Conservation (phyloP, 2,797 vertebrate genomes). For the Salarias fasciatus region DNA sequence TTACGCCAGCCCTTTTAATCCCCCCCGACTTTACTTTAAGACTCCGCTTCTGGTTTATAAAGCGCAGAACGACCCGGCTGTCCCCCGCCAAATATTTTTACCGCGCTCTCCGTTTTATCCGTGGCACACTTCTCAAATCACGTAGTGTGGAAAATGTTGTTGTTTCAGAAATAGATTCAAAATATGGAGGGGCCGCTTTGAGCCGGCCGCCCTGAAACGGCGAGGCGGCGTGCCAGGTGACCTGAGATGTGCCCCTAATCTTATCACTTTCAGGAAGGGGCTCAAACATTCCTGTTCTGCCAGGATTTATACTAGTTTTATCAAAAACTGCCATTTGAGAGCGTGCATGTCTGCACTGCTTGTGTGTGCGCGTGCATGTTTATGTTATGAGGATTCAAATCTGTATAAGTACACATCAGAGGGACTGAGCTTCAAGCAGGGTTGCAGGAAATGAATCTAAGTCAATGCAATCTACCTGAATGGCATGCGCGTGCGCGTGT, state of each 20-base stretch:
- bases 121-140: conserved; percentile 48
- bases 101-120: conserved; percentile 56
- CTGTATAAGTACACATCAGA: too few species aligned
- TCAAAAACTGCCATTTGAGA: conserved; percentile 47
- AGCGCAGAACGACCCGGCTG: conserved; percentile 42
- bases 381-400: too few species aligned
- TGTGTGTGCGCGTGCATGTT: too few species aligned
- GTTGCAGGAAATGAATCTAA: too few species aligned
- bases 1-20: conserved; percentile 37
- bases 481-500: conserved; percentile 10
- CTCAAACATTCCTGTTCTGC: conserved; percentile 60
- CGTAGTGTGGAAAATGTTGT: conserved; percentile 28
- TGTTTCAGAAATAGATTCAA: conserved; percentile 55
- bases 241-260: conserved; percentile 65
- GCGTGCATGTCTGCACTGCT: conserved; percentile 3
- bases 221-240: conserved; percentile 59
- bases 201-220: conserved; percentile 46
- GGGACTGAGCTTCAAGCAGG: too few species aligned
- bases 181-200: conserved; percentile 58
- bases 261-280: conserved; percentile 66
- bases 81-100: conserved; percentile 37
- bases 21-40: conserved; percentile 37
- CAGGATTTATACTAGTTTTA: conserved; percentile 69
- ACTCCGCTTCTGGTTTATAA: conserved; percentile 46
- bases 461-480: too few species aligned